Conservation (phyloP, 2,113 vertebrate genomes). For the Tenrec ecaudatus region DNA sequence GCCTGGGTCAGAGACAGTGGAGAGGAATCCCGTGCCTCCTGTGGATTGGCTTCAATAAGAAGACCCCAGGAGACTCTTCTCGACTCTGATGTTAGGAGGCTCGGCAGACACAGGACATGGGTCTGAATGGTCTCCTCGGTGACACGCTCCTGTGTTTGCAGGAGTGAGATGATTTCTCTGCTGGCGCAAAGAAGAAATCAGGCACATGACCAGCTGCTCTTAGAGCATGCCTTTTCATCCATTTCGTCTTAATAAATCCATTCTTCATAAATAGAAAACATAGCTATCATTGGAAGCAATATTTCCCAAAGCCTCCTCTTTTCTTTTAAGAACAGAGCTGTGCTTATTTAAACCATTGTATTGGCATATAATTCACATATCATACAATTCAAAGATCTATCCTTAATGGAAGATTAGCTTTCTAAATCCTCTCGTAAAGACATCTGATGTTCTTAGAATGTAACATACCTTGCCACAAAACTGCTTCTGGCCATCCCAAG, state of each 20-base stretch:
- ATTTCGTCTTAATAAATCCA: background rate
- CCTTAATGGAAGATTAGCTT: conserved; percentile 19
- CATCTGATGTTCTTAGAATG: background rate
- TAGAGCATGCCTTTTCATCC: background rate
- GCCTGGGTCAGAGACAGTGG: background rate
- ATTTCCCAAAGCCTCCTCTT: background rate
- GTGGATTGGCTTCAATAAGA: background rate
- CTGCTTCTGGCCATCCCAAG: background rate
- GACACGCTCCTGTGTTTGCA: background rate
- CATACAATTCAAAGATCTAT: background rate
- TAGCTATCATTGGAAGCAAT: conserved; percentile 31
- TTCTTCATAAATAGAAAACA: background rate
- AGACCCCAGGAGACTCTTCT: background rate
- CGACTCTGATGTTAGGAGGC: accelerated
- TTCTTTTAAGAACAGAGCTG: no score
- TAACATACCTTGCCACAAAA: background rate
- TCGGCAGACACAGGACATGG: background rate
- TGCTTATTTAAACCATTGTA: no score
- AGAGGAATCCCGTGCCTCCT: background rate
- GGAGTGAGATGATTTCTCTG: background rate
- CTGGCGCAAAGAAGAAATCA: background rate
- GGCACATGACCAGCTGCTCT: background rate
- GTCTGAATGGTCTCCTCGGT: conserved; percentile 4
- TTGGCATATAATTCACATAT: no score
- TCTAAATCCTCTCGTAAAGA: background rate